Conservation (phyloP, 2,797 vertebrate species). For the Acomys russatus region DNA sequence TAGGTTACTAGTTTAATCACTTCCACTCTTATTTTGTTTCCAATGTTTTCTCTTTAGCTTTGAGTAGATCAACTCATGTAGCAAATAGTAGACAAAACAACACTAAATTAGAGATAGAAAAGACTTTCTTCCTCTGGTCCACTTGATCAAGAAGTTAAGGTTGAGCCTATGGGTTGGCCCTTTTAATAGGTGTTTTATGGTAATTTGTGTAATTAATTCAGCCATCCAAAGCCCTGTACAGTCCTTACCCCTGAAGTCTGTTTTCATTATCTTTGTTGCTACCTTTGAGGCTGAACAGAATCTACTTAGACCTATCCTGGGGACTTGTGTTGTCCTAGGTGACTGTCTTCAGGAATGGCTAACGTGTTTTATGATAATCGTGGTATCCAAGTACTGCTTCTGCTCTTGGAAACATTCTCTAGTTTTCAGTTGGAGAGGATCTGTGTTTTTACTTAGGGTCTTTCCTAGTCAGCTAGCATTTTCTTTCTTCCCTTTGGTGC, state of each 20-base stretch:
- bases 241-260: not conserved
- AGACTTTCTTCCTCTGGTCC: not conserved
- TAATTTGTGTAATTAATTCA: conserved; percentile 31
- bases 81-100: conserved; percentile 46
- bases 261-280: not conserved
- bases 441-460: not conserved
- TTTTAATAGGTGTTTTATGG: conserved; percentile 3
- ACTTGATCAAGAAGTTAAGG: not conserved
- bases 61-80: conserved; percentile 28
- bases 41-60: conserved; percentile 49
- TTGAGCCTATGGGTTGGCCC: not conserved
- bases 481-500: not conserved
- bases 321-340: conserved; percentile 47
- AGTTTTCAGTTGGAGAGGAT: conserved; percentile 37
- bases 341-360: conserved; percentile 41
- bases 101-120: conserved; percentile 13
- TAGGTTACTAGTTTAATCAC: conserved; percentile 21
- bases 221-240: not conserved
- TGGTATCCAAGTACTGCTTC: not conserved
- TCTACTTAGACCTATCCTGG: conserved; percentile 26
- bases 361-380: conserved; percentile 30
- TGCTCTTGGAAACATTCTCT: conserved; percentile 30
- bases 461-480: not conserved
- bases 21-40: not conserved
- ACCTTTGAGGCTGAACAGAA: conserved; percentile 25